phyloP scores from a whole-genome alignment of 2,797 vertebrate species.

The Setipinna tenuifilis region DNA sequence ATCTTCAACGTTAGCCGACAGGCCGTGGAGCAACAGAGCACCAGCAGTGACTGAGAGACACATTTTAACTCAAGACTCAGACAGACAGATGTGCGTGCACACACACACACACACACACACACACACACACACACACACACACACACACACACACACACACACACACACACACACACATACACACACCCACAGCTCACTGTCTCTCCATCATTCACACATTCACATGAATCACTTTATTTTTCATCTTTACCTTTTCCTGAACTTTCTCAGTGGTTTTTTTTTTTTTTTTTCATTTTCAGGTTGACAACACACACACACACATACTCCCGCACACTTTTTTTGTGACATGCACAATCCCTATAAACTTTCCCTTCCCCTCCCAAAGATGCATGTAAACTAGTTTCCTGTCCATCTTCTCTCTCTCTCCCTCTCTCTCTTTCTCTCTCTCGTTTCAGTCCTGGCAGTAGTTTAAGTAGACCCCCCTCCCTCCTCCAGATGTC shows the following conservation, averaged over 20 bases:
- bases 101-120: neutral
- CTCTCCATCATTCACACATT: too few relatives aligned
- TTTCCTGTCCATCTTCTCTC: neutral
- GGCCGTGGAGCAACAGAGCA: constrained; percentile 70
- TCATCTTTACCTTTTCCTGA: too few relatives aligned
- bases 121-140: neutral
- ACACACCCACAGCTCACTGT: too few relatives aligned
- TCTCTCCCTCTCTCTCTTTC: neutral
- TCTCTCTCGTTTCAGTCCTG: neutral
- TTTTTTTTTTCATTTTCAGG: too few relatives aligned
- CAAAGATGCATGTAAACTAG: neutral
- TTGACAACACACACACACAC: neutral
- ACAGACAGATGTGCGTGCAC: neutral
- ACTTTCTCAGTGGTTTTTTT: too few relatives aligned
- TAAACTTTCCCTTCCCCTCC: neutral
- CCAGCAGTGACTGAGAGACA: neutral
- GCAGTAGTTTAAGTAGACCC: neutral
- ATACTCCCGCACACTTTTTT: neutral
- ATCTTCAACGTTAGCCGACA: constrained; percentile 86
- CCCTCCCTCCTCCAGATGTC: neutral
- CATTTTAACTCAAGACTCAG: neutral
- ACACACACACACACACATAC: too few relatives aligned
- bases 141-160: too few relatives aligned
- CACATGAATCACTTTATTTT: too few relatives aligned
- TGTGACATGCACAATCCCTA: neutral